A percentile compares a stretch with the other conserved stretches of the same genome.
Evolutionary conservation across 2,888 invertebrate genomes (phyloP).

Genomic region (Furcula furcula): DNA sequence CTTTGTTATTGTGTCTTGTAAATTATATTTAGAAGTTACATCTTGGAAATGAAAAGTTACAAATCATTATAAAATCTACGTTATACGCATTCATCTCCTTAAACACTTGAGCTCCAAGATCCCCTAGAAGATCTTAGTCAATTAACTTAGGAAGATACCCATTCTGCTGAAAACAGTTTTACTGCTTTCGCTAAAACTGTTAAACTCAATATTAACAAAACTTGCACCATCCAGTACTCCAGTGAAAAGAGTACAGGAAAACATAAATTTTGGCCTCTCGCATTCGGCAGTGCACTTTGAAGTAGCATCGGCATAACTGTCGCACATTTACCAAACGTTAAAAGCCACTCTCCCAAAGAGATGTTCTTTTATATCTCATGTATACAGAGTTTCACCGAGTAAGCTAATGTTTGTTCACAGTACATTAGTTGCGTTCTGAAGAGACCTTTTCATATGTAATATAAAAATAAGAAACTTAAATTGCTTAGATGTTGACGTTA

Average conservation of each 20-base stretch:
- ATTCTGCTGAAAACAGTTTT: conserved; percentile 1
- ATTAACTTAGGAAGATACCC: not conserved
- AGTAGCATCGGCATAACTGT: conserved; percentile 23
- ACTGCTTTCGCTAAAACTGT: conserved; percentile 6
- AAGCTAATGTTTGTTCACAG: conserved; percentile 30
- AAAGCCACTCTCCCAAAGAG: conserved; percentile 36
- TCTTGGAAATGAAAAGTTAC: not conserved
- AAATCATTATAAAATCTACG: too few relatives aligned
- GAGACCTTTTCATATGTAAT: conserved; percentile 5
- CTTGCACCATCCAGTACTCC: not conserved
- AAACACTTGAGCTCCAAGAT: conserved; percentile 1
- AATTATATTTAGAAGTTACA: conserved; percentile 26
- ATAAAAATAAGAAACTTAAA: conserved; percentile 4
- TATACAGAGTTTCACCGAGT: conserved; percentile 17
- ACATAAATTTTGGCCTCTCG: conserved; percentile 6
- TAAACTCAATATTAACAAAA: conserved; percentile 2
- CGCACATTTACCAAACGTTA: conserved; percentile 34
- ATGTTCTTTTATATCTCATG: conserved; percentile 34
- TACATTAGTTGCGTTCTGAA: conserved; percentile 16
- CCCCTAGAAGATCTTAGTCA: not conserved
- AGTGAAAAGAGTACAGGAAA: conserved; percentile 7
- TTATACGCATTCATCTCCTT: too few relatives aligned
- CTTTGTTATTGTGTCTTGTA: conserved; percentile 19
- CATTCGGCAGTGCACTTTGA: conserved; percentile 18
- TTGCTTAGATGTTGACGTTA: too few relatives aligned